Evolutionary conservation across 2,113 vertebrate species (phyloP), one percentile per base, ranked within the genome.

Genomic region (Picathartes gymnocephalus): DNA sequence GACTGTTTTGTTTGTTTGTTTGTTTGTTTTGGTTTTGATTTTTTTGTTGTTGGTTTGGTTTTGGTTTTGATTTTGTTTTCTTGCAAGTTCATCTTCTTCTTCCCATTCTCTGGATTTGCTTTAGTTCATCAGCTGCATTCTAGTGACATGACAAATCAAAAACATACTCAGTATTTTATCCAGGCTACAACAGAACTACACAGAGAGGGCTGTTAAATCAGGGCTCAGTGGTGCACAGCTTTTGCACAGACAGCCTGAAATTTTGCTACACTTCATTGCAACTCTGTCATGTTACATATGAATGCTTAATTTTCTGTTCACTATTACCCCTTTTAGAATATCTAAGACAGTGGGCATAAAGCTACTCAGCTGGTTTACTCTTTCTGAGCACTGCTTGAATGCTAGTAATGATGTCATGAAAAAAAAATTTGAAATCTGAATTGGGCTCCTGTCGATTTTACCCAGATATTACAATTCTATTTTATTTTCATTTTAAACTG

Each of bases 271-370:
- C 73, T 91, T 77, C 87, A 81, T 68, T 86, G 68, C 71, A 73
- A 64, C 35, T 82, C 27, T 77, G 88, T 80, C 92, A 77, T 1
- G 25, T 90, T 92, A 88, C 87, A 80, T 82, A 86, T 37, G 87
- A 68, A 77, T 33, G 79, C 68, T 54, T 93, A 88, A 90, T 95
- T 96, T 96, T 91, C 85, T 91, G 66, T 82, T 90, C 92, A 58
- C 91, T 91, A 40, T 80, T 88, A 56, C 64, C 62, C 50, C 24
- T 73, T 70, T 62, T 66, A 71, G 68, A 69, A 47, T 73, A 82
- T 13, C 11, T 71, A 66, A 82, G 45, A 77, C 37, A 69, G 33
- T 31, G 16, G 16, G 27, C 51, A 82, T 73, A 85, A 82, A 31
- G 62, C 40, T 93, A n/a, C 80, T 90, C 42, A 87, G 42, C 21